phyloP scores from a whole-genome alignment of 1,140 invertebrate species.

The Trichomalopsis sarcophagae region DNA sequence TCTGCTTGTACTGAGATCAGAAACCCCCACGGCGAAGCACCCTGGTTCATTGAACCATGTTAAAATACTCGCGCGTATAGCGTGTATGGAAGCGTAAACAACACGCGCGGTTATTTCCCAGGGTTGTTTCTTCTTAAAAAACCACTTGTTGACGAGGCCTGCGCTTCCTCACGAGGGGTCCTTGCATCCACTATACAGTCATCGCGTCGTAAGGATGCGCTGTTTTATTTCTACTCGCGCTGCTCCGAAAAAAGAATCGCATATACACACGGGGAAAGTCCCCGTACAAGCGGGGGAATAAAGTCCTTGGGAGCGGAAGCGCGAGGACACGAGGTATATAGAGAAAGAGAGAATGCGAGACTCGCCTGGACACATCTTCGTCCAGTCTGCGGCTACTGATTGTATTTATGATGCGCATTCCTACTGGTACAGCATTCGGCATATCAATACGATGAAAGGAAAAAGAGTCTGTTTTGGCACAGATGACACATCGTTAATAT shows the following conservation, averaged over 20 bases:
- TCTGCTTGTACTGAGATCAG: no score
- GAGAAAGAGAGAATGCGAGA: constrained; percentile 7
- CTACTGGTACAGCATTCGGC: no score
- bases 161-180: not conserved
- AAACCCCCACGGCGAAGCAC: no score
- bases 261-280: constrained; percentile 17
- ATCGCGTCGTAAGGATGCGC: constrained; percentile 5
- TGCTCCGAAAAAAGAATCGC: not conserved
- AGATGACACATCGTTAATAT: no score
- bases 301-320: constrained; percentile 35
- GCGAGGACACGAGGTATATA: not conserved
- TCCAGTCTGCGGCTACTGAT: no score
- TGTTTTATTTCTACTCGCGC: not conserved
- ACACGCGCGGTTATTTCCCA: not conserved
- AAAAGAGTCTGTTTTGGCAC: no score
- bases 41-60: not conserved
- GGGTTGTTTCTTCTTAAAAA: not conserved
- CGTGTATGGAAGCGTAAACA: not conserved
- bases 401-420: no score
- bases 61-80: not conserved
- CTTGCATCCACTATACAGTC: not conserved
- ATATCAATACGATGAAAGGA: no score
- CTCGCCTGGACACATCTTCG: not conserved
- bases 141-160: no score
- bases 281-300: not conserved